These are phyloP conservation scores for Carassius carassius DNA, from an alignment of 2,113 vertebrate genomes.

Conservation along the genomic window DNA sequence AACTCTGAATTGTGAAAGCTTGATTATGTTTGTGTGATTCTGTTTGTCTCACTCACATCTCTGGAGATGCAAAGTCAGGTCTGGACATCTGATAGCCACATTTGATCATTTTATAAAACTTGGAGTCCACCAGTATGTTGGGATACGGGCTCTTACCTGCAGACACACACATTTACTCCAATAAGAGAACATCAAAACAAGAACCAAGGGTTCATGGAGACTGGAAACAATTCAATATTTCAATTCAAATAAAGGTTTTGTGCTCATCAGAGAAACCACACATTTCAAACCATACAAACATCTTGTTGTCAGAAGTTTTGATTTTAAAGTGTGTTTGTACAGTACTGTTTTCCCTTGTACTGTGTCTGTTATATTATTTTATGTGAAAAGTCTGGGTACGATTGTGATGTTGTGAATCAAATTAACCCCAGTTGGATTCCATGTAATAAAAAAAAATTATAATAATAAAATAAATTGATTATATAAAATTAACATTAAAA, in stretches of 20 bases:
- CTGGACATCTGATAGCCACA: slow-evolving; percentile 93
- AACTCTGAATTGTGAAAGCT: background rate
- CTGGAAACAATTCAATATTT: background rate
- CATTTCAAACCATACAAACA: no score
- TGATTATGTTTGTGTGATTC: background rate
- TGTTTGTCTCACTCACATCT: slow-evolving; percentile 82
- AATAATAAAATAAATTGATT: no score
- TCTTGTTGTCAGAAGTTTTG: no score
- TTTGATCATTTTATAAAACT: slow-evolving; percentile 97
- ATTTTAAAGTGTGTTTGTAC: background rate
- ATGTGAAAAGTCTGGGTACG: background rate
- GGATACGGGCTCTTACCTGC: slow-evolving; percentile 94
- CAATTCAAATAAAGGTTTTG: background rate
- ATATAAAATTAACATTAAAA: background rate
- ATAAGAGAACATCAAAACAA: background rate
- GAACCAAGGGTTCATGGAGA: background rate
- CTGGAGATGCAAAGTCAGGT: slow-evolving; percentile 84
- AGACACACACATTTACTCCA: background rate
- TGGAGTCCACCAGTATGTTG: slow-evolving; percentile 88
- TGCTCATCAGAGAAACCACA: no score
- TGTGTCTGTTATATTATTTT: no score
- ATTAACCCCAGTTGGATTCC: background rate
- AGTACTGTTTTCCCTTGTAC: no score
- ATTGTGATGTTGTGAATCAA: background rate
- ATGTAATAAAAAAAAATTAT: background rate